These are phyloP conservation scores for Corynorhinus townsendii DNA, from an alignment of 2,113 vertebrate species.

Conservation along the genomic window DNA sequence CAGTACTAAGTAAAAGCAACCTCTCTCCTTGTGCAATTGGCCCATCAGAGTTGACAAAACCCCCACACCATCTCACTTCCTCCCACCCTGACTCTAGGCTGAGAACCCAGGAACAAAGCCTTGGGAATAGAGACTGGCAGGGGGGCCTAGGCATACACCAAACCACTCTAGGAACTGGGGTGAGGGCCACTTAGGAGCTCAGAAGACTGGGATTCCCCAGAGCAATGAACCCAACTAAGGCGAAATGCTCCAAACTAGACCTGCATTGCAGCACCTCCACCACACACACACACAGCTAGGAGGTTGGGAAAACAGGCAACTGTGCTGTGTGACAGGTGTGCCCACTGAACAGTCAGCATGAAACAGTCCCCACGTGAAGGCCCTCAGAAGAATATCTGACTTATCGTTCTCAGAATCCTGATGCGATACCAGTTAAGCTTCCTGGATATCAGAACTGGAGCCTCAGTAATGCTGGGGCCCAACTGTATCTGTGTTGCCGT, in stretches of 20 bases:
- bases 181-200: neutral
- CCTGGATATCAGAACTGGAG: neutral
- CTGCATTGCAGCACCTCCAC: neutral
- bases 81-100: neutral
- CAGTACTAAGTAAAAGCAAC: neutral
- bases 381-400: neutral
- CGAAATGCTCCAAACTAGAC: neutral
- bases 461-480: neutral
- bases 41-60: neutral
- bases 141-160: neutral
- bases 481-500: accelerated
- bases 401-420: constrained; percentile 37
- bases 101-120: neutral
- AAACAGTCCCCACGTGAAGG: neutral
- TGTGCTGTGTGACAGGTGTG: neutral
- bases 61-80: neutral
- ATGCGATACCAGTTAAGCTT: constrained; percentile 21
- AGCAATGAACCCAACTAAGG: neutral
- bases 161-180: neutral
- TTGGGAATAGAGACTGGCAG: neutral
- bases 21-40: neutral
- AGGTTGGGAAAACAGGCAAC: neutral
- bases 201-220: neutral
- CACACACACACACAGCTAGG: neutral
- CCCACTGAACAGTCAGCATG: neutral